Conservation (phyloP, 1,140 invertebrate genomes). For the Drosophila sp. region DNA sequence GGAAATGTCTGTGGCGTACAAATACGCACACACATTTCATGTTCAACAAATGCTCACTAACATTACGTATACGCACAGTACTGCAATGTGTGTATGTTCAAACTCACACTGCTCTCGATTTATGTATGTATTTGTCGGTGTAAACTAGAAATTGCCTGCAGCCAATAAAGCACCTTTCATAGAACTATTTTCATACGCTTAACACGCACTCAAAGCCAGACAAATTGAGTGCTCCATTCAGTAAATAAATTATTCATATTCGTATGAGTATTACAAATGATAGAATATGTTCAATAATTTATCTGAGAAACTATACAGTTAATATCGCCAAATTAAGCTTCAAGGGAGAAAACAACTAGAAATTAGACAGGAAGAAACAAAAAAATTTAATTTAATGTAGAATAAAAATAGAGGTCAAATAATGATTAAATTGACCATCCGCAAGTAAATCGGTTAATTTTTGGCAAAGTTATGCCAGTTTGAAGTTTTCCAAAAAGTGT, state of each 20-base stretch:
- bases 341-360: too few relatives aligned
- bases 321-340: too few relatives aligned
- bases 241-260: neutral
- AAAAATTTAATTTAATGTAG: too few relatives aligned
- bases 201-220: conserved; percentile 5
- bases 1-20: conserved; percentile 68
- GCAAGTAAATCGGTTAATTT: too few relatives aligned
- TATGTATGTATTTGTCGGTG: conserved; percentile 2
- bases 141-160: conserved; percentile 22
- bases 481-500: too few relatives aligned
- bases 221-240: conserved; percentile 8
- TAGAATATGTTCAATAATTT: neutral
- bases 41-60: neutral
- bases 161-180: conserved; percentile 28
- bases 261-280: neutral
- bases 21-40: conserved; percentile 18
- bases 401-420: too few relatives aligned
- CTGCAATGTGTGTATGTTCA: neutral
- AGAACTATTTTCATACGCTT: conserved; percentile 10
- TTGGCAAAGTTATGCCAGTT: too few relatives aligned
- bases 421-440: too few relatives aligned
- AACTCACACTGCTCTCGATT: conserved; percentile 17
- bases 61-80: conserved; percentile 14
- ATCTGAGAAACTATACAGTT: too few relatives aligned
- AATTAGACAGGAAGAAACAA: too few relatives aligned